Evolutionary conservation across 37 sponge, comb jelly and placozoan species (phyloP), one percentile per base, ranked within the genome.

Genomic region (Oscarella lobularis): DNA sequence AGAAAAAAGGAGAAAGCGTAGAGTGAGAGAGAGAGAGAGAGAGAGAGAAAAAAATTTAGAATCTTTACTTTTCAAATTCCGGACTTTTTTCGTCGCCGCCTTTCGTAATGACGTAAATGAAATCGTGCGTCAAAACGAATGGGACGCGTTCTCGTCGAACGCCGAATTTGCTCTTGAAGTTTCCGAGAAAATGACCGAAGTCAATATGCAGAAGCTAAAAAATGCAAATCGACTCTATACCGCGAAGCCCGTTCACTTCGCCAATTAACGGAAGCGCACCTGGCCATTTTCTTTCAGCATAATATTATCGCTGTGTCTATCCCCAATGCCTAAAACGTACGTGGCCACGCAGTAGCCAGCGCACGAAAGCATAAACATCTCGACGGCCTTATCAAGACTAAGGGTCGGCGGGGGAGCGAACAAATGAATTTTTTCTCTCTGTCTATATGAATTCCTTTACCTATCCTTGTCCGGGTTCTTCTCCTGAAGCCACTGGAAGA

Each of bases 271-370:
- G 31, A 3, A 1, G 39, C 82, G 31, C 66, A 94, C 95, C 79
- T 94, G 86, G 39, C 99, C 99, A 79, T 82, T 87, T 75, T 85
- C 74, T 35, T 80, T 81, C 20, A 97, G 33, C 99, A 97, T 97
- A 76, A 97, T 97, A 72, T 97, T 97, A 66, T 93, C 94, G 0
- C 90, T 89, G 84, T 97, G 99, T 37, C 99, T 76, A 73, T 97
- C 99, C 38, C 99, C 99, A 29, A 97, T 93, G 0, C 99, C 99
- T 54, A 97, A 78, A 3, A 93, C 89, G 70, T 90, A 97, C 0
- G 99, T 97, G 38, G 99, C 99, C 27, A 97, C 99, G 83, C 99
- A 97, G 77, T 87, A 93, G 9, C 94, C 99, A 72, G 94, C 94
- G 77, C 99, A 97, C 0, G 94, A 92, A 35, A 80, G 74, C 32